Evolutionary conservation across 2,888 invertebrate genomes (phyloP).

Genomic region (Orthosia gracilis): DNA sequence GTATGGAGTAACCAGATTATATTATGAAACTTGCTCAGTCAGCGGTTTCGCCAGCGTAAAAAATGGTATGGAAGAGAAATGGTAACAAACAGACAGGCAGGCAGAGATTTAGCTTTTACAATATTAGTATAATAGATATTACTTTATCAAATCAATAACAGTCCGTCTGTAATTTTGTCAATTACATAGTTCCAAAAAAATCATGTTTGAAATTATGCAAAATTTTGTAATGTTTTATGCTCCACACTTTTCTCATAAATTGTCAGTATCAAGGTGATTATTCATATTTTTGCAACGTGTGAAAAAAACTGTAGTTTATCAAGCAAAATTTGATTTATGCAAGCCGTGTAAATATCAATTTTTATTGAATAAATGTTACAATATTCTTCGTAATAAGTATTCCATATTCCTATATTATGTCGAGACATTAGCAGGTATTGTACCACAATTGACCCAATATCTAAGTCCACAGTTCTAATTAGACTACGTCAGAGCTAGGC

Average conservation of each 20-base stretch:
- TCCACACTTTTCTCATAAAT: slow-evolving; percentile 16
- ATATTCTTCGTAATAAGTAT: background rate
- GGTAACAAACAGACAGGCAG: too few relatives aligned
- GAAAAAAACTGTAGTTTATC: slow-evolving; percentile 5
- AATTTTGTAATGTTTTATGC: background rate
- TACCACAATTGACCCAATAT: background rate
- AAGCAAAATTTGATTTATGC: slow-evolving; percentile 10
- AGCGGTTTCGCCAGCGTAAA: too few relatives aligned
- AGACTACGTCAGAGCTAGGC: slow-evolving; percentile 29
- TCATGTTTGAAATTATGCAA: background rate
- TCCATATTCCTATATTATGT: background rate
- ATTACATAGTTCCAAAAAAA: background rate
- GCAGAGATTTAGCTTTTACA: too few relatives aligned
- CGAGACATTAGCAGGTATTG: background rate
- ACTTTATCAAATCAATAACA: too few relatives aligned
- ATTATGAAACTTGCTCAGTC: too few relatives aligned
- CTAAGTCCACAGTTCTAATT: slow-evolving; percentile 4
- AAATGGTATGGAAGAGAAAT: too few relatives aligned
- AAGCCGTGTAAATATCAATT: background rate
- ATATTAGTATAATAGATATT: too few relatives aligned
- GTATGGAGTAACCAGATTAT: background rate
- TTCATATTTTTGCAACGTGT: slow-evolving; percentile 7
- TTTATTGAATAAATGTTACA: background rate
- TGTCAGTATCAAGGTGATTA: slow-evolving; percentile 1
- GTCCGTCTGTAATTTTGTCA: too few relatives aligned